Evolutionary conservation across 1,140 invertebrate genomes (phyloP), one percentile per base, ranked within the genome.

Genomic region (Tribolium madens): DNA sequence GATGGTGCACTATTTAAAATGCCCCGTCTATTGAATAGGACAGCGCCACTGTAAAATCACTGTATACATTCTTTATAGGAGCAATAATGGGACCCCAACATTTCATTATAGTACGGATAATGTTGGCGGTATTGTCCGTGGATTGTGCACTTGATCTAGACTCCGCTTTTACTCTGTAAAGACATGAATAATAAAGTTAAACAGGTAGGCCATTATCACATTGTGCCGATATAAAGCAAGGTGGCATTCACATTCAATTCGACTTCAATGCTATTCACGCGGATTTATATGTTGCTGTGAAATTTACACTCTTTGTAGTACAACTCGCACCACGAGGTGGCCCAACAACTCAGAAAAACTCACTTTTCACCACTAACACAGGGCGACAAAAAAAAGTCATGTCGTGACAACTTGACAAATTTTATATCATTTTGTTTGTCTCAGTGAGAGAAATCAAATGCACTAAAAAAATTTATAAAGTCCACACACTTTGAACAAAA

Each of bases 101-200:
- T 83, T 83, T 83, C 80, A 82, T 83, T 83, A 83, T 83, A 79
- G 80, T 81, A 47, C 76, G 81, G 82, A 83, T 83, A 83, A 83
- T 81, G 82, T 82, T 82, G 78, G 73, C 57, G 73, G 76, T 68
- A 83, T 83, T 83, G 81, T 83, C 81, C 81, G 75, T 79, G 82
- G 82, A 83, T 83, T 83, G 81, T 83, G 81, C 82, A 83, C 82
- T 83, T 82, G 82, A 83, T 82, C 80, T 78, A 64, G 76, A 75
- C 72, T 77, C 72, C 72, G 50, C 72, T 74, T 74, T 74, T 74
- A 46, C 72, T 60, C 71, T 77, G 76, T 76, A 81, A 83, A 83
- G 82, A 83, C 79, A 77, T 78, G 82, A 81, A 83, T 83, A 83
- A 83, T 83, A 82, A 81, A 82, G 82, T 82, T 83, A 83, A 83